Evolutionary conservation across 1,140 invertebrate species (phyloP).

Genomic region (Drosophila nebulosa): DNA sequence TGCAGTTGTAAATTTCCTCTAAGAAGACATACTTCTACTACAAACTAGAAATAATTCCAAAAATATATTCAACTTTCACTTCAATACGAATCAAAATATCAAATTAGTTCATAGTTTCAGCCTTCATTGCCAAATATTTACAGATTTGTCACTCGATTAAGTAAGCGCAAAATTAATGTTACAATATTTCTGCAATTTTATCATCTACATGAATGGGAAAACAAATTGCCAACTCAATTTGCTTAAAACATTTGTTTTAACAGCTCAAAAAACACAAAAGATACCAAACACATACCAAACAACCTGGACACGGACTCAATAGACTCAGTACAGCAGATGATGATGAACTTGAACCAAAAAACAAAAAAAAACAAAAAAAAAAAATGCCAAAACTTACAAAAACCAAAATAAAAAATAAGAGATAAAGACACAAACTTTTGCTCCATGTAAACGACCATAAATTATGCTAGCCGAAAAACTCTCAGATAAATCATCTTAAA

Average conservation of each 20-base stretch:
- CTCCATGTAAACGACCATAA: conserved; percentile 48
- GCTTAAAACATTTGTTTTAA: background rate
- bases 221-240: conserved; percentile 6
- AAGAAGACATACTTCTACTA: too few species aligned
- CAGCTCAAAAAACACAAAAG: background rate
- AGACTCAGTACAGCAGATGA: conserved; percentile 27
- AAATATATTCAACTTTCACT: too few species aligned
- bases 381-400: background rate
- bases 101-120: background rate
- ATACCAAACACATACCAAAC: conserved; percentile 7
- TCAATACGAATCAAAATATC: too few species aligned
- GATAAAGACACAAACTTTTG: conserved; percentile 35
- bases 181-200: background rate
- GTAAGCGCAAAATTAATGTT: background rate
- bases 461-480: conserved; percentile 54
- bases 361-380: background rate
- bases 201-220: background rate
- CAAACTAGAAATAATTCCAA: too few species aligned
- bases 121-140: background rate
- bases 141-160: background rate
- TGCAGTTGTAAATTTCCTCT: too few species aligned
- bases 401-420: background rate
- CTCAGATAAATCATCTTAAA: conserved; percentile 59
- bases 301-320: conserved; percentile 16
- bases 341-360: conserved; percentile 69